Evolutionary conservation across 2,888 invertebrate species (phyloP), one percentile per base, ranked within the genome.

Genomic region (Drosophila niveifrons): DNA sequence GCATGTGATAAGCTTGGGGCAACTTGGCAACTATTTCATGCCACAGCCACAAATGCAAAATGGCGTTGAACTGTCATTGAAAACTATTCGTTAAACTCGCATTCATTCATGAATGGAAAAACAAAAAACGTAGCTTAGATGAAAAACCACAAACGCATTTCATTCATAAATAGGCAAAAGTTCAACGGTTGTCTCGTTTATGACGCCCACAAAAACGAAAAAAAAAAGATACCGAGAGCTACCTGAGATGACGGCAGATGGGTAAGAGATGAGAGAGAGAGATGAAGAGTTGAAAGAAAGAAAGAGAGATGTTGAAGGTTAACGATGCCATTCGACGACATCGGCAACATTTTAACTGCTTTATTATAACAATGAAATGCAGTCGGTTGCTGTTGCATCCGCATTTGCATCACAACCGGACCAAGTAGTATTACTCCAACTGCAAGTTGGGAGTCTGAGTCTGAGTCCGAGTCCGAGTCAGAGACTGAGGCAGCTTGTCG

Each of bases 121-220:
- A 52, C 15, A 63, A 28, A 63, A 28, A 41, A 23, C 18, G 50
- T 23, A 18, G 46, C 18, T 39, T 62, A 39, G 55, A 53, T 43
- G 59, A 58, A 51, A 56, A 56, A 47, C 52, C 48, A 66, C 50
- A 66, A 88, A 79, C 82, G 69, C 70, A 79, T 71, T 83, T 88
- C 88, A 83, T 83, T 83, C 88, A 83, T 83, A 85, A 82, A 68
- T 72, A 69, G 82, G 29, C 64, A 67, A 70, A 76, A 82, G 86
- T 82, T 85, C 80, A 74, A 67, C 50, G 57, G 57, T 46, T 56
- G 52, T 15, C 28, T 34, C 41, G 46, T 28, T 41, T 47, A 46
- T 57, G 48, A 50, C 65, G 58, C 66, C 52, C 29, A 65, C 57
- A 13, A 13, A 47, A 15, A 53, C 28, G 0, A 18, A 18, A 23